Base-by-base conservation (phyloP, 1,140 invertebrate species). In the Conus ventricosus region DNA sequence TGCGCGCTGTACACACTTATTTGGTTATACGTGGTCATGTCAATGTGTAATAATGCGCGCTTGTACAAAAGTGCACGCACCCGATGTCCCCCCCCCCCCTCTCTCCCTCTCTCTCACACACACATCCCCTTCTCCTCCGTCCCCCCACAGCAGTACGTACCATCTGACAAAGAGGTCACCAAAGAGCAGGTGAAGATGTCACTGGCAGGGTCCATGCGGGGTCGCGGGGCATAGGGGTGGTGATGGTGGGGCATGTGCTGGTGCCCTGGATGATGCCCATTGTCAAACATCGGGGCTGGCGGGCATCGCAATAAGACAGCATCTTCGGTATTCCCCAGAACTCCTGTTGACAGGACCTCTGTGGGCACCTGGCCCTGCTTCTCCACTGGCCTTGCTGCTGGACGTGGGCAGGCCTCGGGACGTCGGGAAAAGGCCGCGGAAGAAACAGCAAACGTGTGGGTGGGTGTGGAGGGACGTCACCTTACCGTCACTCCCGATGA, bases 151-250 rank as follows among this genome's bases (percentile, higher is more conserved):
- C n/a, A n/a, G 53, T 23, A 93, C 92, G 89, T 91, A 94, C 94
- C 94, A 94, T 92, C 94, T 93, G 67, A 94, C 94, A 89, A 94
- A 94, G 13, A 94, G 90, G 80, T 94, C 94, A 10, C 94, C 93
- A 81, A 94, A 94, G 15, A 94, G 90, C 94, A 94, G 39, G 94
- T 94, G 85, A 94, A 94, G 60, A 94, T 93, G 89, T 94, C 94
- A 86, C 91, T 94, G n/a, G 94, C 93, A 11, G 92, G 90, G 87
- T 94, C 93, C 92, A 91, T 39, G 92, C 88, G n/a, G 92, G 91
- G 39, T 39, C 39, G 13, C 93, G 83, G 54, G 91, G 92, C 90
- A 86, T 63, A 88, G 78, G 89, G 90, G 25, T 85, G 88, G 23
- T 84, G 90, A 67, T 86, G 78, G 27, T 88, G 82, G n/a, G 88